Percentiles rank a stretch among this genome's conserved stretches.
Conservation (phyloP, 2,113 vertebrate species). For the Sphaerodactylus townsendi region DNA sequence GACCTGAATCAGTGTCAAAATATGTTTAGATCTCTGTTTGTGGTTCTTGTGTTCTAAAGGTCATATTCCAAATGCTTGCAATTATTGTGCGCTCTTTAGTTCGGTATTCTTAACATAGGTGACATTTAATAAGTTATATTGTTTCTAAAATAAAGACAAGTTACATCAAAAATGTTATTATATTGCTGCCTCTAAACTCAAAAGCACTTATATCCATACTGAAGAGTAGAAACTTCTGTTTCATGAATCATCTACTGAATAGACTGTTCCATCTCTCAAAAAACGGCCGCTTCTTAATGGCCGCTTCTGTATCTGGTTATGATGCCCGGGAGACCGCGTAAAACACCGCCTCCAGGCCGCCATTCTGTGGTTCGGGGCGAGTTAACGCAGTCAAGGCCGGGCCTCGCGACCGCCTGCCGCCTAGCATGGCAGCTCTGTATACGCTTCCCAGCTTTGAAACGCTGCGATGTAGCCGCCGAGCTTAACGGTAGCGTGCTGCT, state of each 20-base stretch:
- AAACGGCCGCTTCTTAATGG: too few species aligned
- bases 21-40: slow-evolving; percentile 8
- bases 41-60: neutral
- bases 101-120: neutral
- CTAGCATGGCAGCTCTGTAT: too few species aligned
- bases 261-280: neutral
- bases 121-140: slow-evolving; percentile 3
- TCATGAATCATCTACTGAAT: neutral
- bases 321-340: too few species aligned
- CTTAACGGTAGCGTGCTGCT: too few species aligned
- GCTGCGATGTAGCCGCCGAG: too few species aligned
- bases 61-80: neutral
- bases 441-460: too few species aligned
- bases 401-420: too few species aligned
- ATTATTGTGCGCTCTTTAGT: neutral
- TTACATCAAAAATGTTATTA: neutral
- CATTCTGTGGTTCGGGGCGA: too few species aligned
- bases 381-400: too few species aligned
- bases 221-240: neutral
- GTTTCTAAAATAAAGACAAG: slow-evolving; percentile 5
- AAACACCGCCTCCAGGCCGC: too few species aligned
- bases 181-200: neutral
- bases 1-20: slow-evolving; percentile 24
- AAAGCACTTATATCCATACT: neutral
- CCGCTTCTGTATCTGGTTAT: too few species aligned